Conservation (phyloP, 1,140 invertebrate genomes). For the Musca domestica region DNA sequence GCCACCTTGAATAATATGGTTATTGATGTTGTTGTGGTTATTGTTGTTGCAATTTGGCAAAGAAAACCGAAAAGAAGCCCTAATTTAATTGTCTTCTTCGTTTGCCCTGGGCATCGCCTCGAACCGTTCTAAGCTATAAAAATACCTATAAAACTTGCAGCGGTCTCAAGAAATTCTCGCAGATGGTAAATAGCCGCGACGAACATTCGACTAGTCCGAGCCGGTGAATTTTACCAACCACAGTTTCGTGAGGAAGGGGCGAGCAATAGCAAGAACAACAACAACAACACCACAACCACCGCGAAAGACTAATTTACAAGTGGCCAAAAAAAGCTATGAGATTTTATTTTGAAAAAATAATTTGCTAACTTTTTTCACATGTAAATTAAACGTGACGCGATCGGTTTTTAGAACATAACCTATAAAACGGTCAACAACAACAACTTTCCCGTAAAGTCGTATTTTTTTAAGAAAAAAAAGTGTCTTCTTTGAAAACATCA, state of each 20-base stretch:
- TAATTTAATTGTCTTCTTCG: too few relatives aligned
- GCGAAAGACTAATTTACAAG: too few relatives aligned
- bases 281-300: too few relatives aligned
- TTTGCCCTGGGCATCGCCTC: too few relatives aligned
- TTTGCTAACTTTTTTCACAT: constrained; percentile 30
- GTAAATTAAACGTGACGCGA: constrained; percentile 1
- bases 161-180: too few relatives aligned
- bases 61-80: too few relatives aligned
- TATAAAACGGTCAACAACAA: not conserved
- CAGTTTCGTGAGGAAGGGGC: constrained; percentile 33
- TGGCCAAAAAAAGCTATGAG: constrained; percentile 25
- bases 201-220: constrained; percentile 50
- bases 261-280: too few relatives aligned
- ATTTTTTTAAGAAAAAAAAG: not conserved
- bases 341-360: constrained; percentile 26
- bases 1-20: too few relatives aligned
- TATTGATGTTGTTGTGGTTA: too few relatives aligned
- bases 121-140: too few relatives aligned
- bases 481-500: not conserved
- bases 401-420: not conserved
- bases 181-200: constrained; percentile 43
- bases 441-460: not conserved
- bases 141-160: too few relatives aligned
- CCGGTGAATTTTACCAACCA: constrained; percentile 31
- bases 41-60: too few relatives aligned